phyloP scores from a whole-genome alignment of 1,140 invertebrate genomes.

The Bombyx mandarina region DNA sequence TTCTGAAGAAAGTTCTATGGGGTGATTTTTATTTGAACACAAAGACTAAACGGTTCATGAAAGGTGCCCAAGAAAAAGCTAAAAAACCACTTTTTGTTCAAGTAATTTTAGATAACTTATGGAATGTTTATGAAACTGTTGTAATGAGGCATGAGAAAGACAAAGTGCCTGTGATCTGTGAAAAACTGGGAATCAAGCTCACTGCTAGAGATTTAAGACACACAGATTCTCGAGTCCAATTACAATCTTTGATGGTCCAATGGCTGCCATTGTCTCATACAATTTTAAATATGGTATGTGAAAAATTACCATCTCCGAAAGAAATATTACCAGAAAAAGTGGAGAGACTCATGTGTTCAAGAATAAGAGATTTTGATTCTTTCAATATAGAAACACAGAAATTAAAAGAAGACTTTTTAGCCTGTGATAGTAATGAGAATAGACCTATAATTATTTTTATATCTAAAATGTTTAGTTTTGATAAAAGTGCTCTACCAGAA shows the following conservation, averaged over 20 bases:
- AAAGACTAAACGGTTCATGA: slow-evolving; percentile 89
- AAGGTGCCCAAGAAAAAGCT: slow-evolving; percentile 93
- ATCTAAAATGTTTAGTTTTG: slow-evolving; percentile 95
- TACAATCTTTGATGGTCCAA: slow-evolving; percentile 87
- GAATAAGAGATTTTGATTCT: slow-evolving; percentile 77
- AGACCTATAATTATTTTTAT: slow-evolving; percentile 90
- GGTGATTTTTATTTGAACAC: slow-evolving; percentile 95
- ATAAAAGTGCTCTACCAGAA: slow-evolving; percentile 78
- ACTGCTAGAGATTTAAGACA: slow-evolving; percentile 82
- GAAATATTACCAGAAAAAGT: slow-evolving; percentile 83
- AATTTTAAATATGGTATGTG: slow-evolving; percentile 85
- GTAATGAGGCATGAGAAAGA: slow-evolving; percentile 84
- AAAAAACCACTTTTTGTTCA: slow-evolving; percentile 98
- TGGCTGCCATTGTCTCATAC: slow-evolving; percentile 91
- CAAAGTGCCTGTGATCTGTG: slow-evolving; percentile 84
- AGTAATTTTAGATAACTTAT: slow-evolving; percentile 94
- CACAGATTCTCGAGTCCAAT: slow-evolving; percentile 82
- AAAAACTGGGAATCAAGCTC: slow-evolving; percentile 86
- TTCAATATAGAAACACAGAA: slow-evolving; percentile 79
- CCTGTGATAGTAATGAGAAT: slow-evolving; percentile 77
- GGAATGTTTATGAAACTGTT: slow-evolving; percentile 91
- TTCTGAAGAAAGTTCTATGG: slow-evolving; percentile 89
- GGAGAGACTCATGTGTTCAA: slow-evolving; percentile 81
- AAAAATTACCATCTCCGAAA: slow-evolving; percentile 85
- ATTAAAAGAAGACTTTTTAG: slow-evolving; percentile 83